Evolutionary conservation across 2,113 vertebrate genomes (phyloP).

Genomic region (Phycodurus eques): DNA sequence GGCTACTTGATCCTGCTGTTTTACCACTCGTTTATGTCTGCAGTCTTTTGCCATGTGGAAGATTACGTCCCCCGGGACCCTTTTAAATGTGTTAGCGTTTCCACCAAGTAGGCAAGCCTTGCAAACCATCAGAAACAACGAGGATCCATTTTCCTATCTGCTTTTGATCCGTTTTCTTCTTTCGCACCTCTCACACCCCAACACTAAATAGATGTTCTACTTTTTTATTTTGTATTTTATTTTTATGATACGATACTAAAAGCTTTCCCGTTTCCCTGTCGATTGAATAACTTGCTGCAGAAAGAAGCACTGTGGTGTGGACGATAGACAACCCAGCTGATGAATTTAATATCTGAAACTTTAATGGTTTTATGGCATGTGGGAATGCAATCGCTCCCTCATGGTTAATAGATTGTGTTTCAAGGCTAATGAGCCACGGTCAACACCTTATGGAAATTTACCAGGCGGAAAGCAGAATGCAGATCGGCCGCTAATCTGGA

Average conservation of each 20-base stretch:
- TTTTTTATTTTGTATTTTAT: no score
- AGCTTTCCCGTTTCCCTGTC: slow-evolving; percentile 48
- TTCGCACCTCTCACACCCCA: slow-evolving; percentile 23
- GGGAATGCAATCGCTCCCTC: slow-evolving; percentile 33
- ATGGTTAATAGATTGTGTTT: slow-evolving; percentile 15
- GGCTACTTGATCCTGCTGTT: slow-evolving; percentile 25
- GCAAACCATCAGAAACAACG: slow-evolving; percentile 28
- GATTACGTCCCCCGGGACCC: slow-evolving; percentile 14
- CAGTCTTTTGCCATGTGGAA: slow-evolving; percentile 26
- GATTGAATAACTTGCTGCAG: slow-evolving; percentile 55
- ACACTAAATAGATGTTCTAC: slow-evolving; percentile 17
- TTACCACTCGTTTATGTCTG: slow-evolving; percentile 13
- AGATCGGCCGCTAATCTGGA: slow-evolving; percentile 37
- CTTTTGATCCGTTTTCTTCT: slow-evolving; percentile 44
- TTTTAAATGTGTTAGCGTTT: slow-evolving; percentile 27
- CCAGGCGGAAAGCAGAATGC: slow-evolving; percentile 19
- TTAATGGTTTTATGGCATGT: slow-evolving; percentile 43
- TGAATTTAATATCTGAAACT: slow-evolving; percentile 59
- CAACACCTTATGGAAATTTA: slow-evolving; percentile 54
- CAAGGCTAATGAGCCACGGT: slow-evolving; percentile 32
- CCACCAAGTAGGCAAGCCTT: slow-evolving; percentile 9
- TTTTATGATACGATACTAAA: slow-evolving; percentile 20
- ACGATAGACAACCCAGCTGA: slow-evolving; percentile 44
- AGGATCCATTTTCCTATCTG: slow-evolving; percentile 54
- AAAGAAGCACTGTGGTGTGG: slow-evolving; percentile 42